These are phyloP conservation scores for Gandaritis pyraliata DNA, from an alignment of 2,888 invertebrate genomes.

Conservation along the genomic window DNA sequence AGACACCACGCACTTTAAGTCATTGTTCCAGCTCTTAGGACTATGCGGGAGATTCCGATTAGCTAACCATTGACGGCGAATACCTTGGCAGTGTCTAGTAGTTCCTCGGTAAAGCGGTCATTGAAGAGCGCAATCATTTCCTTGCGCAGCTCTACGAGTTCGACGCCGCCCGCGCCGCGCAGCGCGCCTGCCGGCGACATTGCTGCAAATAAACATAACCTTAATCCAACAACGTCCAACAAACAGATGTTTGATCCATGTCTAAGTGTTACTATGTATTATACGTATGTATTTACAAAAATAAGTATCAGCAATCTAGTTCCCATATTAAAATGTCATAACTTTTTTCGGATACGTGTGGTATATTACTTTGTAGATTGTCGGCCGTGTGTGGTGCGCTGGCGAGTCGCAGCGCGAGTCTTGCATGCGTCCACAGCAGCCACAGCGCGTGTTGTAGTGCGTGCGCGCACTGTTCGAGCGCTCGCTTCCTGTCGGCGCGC, in stretches of 20 bases:
- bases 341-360: no score
- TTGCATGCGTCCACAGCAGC: conserved; percentile 90
- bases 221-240: no score
- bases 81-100: conserved; percentile 88
- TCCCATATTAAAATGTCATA: no score
- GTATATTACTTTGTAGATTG: conserved; percentile 12
- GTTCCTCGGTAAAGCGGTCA: conserved; percentile 90
- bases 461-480: conserved; percentile 85
- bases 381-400: conserved; percentile 62
- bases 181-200: conserved; percentile 48
- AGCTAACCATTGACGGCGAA: no score
- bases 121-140: conserved; percentile 89
- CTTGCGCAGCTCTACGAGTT: conserved; percentile 88
- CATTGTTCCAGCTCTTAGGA: no score
- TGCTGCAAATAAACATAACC: conserved; percentile 37
- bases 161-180: conserved; percentile 59
- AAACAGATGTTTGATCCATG: no score
- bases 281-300: no score
- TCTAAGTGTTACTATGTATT: no score
- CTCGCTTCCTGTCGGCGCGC: conserved; percentile 67
- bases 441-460: conserved; percentile 89
- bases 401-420: conserved; percentile 87
- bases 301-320: no score
- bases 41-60: no score
- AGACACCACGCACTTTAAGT: no score